A percentile compares a stretch with the other conserved stretches of the same genome.
Conservation (phyloP, 2,113 vertebrate species). For the Dendrocopos noguchii region DNA sequence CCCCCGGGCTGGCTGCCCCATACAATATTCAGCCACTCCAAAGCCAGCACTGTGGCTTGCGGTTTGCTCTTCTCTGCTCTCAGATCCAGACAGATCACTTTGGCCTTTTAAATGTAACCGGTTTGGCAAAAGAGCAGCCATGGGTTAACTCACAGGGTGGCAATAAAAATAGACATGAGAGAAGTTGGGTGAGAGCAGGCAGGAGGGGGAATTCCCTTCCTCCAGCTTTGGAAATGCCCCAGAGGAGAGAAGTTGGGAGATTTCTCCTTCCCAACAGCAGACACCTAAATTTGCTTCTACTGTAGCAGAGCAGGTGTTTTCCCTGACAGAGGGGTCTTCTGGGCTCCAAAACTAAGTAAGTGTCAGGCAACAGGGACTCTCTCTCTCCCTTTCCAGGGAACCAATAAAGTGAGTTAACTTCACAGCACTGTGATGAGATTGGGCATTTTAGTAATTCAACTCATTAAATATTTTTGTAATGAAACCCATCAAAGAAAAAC, state of each 20-base stretch:
- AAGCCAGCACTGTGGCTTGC: neutral
- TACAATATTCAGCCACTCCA: neutral
- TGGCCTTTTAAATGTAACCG: neutral
- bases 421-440: neutral
- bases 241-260: neutral
- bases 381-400: neutral
- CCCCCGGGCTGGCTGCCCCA: neutral
- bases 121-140: neutral
- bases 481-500: neutral
- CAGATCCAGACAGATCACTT: neutral
- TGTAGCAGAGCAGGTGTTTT: neutral
- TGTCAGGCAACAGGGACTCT: no score
- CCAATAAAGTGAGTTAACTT: neutral
- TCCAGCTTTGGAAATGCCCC: neutral
- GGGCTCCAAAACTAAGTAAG: neutral
- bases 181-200: neutral
- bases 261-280: neutral
- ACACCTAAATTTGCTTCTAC: neutral
- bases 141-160: neutral
- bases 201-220: constrained; percentile 12
- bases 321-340: neutral
- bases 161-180: neutral
- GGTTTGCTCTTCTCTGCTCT: neutral
- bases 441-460: neutral
- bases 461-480: neutral